Evolutionary conservation across 1,140 invertebrate genomes (phyloP), one percentile per base, ranked within the genome.

Genomic region (Harpegnathos saltator): DNA sequence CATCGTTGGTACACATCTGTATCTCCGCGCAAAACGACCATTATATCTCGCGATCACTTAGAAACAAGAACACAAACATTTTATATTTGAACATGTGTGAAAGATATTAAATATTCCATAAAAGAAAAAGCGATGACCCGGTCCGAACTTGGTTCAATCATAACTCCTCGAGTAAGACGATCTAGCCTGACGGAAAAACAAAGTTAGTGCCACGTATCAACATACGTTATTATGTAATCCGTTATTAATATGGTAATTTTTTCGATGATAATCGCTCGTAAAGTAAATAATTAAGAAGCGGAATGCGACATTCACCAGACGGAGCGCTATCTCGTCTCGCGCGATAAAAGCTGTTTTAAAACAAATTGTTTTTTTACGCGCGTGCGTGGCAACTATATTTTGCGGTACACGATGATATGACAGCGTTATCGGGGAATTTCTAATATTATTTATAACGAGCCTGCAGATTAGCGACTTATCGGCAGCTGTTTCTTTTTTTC

Each of bases 401-500:
- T 44, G 62, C 29, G 17, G 15, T 14, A 4, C 15, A 63, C 38
- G 38, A 1, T 1, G 5, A 33, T 5, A 33, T 33, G 5, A 33
- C 29, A 33, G 3, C 3, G 5, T 56, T 22, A 14, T 69, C 24
- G 3, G n/a, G 15, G n/a, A 26, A 56, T 38, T 44, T 44, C 24
- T 19, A 3, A 78, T 24, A 56, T 54, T 38, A 15, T 69, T 69
- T 69, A 69, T 77, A 59, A 44, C 24, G 52, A 19, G 33, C n/a
- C 38, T 52, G 26, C 19, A 78, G 63, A 69, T 69, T 69, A 19
- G n/a, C 44, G 19, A 69, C 50, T 80, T 80, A 80, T 80, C 65
- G 7, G 9, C 0, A 9, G 33, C 17, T 44, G 29, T 69, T 75
- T n/a, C n/a, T n/a, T n/a, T n/a, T n/a, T n/a, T n/a, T n/a, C n/a